phyloP scores from a whole-genome alignment of 2,113 vertebrate species.

The Erythrolamprus reginae region DNA sequence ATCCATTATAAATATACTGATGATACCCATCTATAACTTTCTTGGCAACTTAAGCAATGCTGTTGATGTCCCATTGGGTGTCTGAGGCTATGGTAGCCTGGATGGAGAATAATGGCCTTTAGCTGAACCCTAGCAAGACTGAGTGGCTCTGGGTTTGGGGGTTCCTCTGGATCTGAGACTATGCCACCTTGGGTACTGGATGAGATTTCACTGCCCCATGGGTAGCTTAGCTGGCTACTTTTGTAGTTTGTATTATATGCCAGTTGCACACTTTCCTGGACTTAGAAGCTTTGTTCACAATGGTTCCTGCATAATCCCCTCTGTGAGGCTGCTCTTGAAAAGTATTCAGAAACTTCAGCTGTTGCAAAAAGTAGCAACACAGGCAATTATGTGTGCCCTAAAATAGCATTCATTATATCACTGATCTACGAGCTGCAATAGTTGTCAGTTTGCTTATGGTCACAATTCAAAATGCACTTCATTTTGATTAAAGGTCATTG shows the following conservation, averaged over 20 bases:
- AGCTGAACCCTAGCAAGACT: not conserved
- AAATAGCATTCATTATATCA: not conserved
- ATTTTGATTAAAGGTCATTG: not conserved
- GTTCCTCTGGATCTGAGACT: not conserved
- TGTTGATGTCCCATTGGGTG: not conserved
- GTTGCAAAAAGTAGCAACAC: not conserved
- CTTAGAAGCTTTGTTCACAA: not conserved
- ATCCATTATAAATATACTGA: not conserved
- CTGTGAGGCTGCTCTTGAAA: not conserved
- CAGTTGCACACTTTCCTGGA: not conserved
- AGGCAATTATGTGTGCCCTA: not conserved
- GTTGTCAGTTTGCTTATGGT: not conserved
- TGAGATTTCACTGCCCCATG: not conserved
- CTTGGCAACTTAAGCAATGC: not conserved
- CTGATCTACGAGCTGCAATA: not conserved
- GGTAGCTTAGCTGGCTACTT: not conserved
- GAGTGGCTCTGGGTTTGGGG: not conserved
- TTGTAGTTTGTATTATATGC: not conserved
- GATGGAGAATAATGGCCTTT: not conserved
- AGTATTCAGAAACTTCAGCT: not conserved
- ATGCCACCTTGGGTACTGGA: not conserved
- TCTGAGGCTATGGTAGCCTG: not conserved
- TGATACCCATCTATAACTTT: not conserved
- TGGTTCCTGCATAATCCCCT: not conserved
- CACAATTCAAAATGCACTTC: not conserved